Percentiles rank a stretch among this genome's conserved stretches.
Evolutionary conservation across 2,888 invertebrate genomes (phyloP).

Genomic region (Clistopyga incitator): DNA sequence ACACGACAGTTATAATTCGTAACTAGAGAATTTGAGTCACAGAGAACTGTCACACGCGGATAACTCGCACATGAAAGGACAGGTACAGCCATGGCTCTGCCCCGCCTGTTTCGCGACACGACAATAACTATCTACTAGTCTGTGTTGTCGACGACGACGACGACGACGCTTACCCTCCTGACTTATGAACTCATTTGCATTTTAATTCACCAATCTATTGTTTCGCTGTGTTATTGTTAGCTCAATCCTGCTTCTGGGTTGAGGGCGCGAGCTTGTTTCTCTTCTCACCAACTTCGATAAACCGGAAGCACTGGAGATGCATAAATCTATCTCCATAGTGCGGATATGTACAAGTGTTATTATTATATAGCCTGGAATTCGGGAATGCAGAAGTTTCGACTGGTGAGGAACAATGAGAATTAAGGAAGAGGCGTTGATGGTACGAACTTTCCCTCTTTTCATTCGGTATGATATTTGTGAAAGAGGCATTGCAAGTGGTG

Average conservation of each 20-base stretch:
- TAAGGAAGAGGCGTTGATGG: neutral
- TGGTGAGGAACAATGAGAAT: neutral
- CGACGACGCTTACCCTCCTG: constrained; percentile 56
- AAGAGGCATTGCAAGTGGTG: neutral
- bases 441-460: neutral
- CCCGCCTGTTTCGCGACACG: constrained; percentile 69
- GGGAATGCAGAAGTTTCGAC: constrained; percentile 5
- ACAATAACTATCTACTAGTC: constrained; percentile 73
- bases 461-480: neutral
- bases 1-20: neutral
- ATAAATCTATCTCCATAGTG: constrained; percentile 17
- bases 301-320: constrained; percentile 48
- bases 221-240: constrained; percentile 75
- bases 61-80: neutral
- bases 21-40: constrained; percentile 6
- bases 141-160: constrained; percentile 35
- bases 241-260: constrained; percentile 31
- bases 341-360: neutral
- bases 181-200: constrained; percentile 80
- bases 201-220: constrained; percentile 78
- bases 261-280: constrained; percentile 57
- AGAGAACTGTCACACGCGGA: constrained; percentile 16
- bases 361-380: neutral
- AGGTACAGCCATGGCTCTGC: neutral
- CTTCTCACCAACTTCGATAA: constrained; percentile 53